These are phyloP conservation scores for Hydriomena furcata DNA, from an alignment of 2,888 invertebrate genomes.

Conservation along the genomic window DNA sequence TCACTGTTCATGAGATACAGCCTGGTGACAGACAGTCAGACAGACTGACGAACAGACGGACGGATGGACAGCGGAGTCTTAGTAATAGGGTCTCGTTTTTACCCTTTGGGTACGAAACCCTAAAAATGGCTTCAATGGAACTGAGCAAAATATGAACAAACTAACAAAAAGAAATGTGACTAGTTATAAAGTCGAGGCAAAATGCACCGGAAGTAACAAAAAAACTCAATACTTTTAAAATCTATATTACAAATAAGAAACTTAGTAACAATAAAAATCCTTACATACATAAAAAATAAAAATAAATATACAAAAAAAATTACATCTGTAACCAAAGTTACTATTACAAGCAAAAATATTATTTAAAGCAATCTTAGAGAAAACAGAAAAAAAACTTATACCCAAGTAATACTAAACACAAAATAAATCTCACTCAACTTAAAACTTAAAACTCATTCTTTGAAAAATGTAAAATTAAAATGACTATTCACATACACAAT, in stretches of 20 bases:
- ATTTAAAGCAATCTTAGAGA: constrained; percentile 5
- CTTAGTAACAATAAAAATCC: constrained; percentile 25
- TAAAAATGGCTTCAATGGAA: too few relatives aligned
- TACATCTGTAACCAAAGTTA: constrained; percentile 19
- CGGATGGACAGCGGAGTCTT: too few relatives aligned
- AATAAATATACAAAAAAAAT: constrained; percentile 30
- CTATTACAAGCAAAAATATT: constrained; percentile 19
- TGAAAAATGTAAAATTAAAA: constrained; percentile 19
- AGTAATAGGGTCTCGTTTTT: too few relatives aligned
- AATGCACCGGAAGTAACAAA: not conserved
- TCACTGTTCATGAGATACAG: too few relatives aligned
- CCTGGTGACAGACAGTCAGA: too few relatives aligned
- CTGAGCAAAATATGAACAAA: too few relatives aligned
- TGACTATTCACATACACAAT: constrained; percentile 9
- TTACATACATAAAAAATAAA: constrained; percentile 29
- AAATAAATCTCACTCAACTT: constrained; percentile 18
- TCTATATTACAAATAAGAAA: constrained; percentile 36
- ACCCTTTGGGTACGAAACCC: too few relatives aligned
- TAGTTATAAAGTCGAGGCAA: too few relatives aligned
- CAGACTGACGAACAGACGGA: too few relatives aligned
- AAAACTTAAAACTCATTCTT: constrained; percentile 18
- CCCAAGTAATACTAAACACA: constrained; percentile 12
- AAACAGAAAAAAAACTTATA: constrained; percentile 16
- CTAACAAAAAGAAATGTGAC: too few relatives aligned
- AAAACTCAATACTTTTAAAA: constrained; percentile 25